A percentile compares a stretch with the other conserved stretches of the same genome.
Evolutionary conservation across 2,888 invertebrate species (phyloP).

Genomic region (Agriopis aurantiaria): DNA sequence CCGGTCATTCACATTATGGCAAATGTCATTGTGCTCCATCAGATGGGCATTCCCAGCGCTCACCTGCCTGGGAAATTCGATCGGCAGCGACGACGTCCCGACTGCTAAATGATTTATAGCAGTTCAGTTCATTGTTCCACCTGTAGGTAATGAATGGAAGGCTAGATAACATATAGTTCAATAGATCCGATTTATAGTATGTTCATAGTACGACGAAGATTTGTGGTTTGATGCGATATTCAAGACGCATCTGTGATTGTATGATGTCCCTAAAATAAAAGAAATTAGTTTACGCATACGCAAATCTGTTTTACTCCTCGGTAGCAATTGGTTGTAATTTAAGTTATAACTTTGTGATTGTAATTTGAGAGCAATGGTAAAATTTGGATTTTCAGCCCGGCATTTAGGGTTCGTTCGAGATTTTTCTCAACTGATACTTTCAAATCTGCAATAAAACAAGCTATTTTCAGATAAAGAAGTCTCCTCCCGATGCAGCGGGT

Average conservation of each 20-base stretch:
- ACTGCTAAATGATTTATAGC: conserved; percentile 14
- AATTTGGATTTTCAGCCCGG: no score
- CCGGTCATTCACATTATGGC: conserved; percentile 62
- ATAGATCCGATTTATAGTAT: not conserved
- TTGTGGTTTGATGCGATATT: conserved; percentile 11
- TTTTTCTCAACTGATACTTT: no score
- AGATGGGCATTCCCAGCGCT: conserved; percentile 53
- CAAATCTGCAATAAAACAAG: not conserved
- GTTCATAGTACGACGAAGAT: not conserved
- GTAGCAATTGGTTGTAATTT: no score
- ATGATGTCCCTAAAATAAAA: not conserved
- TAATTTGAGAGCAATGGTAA: no score
- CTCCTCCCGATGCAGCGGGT: conserved; percentile 70
- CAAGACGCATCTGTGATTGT: not conserved
- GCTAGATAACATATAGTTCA: not conserved
- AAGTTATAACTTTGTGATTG: no score
- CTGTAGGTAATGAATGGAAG: not conserved
- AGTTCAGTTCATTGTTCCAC: conserved; percentile 19
- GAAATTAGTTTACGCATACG: no score
- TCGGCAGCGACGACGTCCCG: conserved; percentile 3
- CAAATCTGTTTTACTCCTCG: no score
- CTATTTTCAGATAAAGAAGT: conserved; percentile 73
- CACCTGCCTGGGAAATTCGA: conserved; percentile 28
- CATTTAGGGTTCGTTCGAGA: no score
- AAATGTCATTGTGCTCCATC: conserved; percentile 50